A percentile compares a stretch with the other conserved stretches of the same genome.
Evolutionary conservation across 2,797 vertebrate species (phyloP).

Genomic region (Chelon labrosus): DNA sequence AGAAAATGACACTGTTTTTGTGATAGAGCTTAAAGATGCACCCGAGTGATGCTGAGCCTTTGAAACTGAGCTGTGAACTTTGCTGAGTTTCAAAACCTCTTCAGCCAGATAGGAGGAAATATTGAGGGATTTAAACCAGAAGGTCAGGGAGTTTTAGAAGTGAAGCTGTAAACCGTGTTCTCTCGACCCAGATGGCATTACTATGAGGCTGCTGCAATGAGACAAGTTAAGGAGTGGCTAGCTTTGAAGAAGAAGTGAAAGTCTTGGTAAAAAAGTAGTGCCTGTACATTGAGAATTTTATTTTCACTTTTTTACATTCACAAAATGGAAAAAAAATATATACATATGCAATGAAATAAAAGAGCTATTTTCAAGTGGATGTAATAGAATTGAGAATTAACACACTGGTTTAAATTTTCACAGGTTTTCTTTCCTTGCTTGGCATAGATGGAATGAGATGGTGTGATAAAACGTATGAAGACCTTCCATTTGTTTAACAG

Average conservation of each 20-base stretch:
- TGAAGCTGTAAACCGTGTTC: conserved; percentile 16
- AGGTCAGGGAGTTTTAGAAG: not conserved
- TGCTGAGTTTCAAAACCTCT: not conserved
- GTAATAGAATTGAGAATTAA: conserved; percentile 49
- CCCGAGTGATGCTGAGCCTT: conserved; percentile 13
- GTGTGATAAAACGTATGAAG: conserved; percentile 48
- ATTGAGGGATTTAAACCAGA: conserved; percentile 5
- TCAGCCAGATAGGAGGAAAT: not conserved
- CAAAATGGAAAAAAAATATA: too few relatives aligned
- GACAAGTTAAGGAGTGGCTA: conserved; percentile 20
- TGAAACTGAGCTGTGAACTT: not conserved
- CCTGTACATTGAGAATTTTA: too few relatives aligned
- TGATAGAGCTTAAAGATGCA: conserved; percentile 15
- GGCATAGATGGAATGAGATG: conserved; percentile 41
- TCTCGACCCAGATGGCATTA: not conserved
- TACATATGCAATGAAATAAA: not conserved
- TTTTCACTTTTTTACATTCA: too few relatives aligned
- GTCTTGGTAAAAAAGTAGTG: too few relatives aligned
- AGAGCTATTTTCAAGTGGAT: conserved; percentile 15
- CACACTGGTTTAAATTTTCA: conserved; percentile 4
- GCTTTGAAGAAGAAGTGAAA: conserved; percentile 8
- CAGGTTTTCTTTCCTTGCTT: conserved; percentile 35
- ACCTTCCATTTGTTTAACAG: not conserved
- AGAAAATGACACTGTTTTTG: conserved; percentile 31
- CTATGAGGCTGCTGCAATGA: conserved; percentile 36